Evolutionary conservation across 2,888 invertebrate species (phyloP), one percentile per base, ranked within the genome.

Genomic region (Dolichopus griseipennis): DNA sequence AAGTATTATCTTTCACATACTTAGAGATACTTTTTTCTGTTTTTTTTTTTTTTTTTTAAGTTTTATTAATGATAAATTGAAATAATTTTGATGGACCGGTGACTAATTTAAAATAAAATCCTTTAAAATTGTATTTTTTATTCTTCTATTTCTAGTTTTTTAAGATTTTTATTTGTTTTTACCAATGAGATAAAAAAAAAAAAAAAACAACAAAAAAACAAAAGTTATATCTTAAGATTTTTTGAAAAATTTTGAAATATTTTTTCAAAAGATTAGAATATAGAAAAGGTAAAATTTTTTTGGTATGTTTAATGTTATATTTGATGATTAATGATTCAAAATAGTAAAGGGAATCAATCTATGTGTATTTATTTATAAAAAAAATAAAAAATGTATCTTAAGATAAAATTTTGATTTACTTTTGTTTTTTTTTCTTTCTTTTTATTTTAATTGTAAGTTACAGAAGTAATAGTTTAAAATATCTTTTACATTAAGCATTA

Each of bases 21-120:
- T 18, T 52, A 52, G 1, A 37, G 12, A 37, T 37, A 37, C 27
- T 10, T 7, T 37, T n/a, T n/a, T n/a, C n/a, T n/a, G n/a, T n/a
- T n/a, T n/a, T n/a, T n/a, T n/a, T n/a, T n/a, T n/a, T n/a, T n/a
- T 10, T 37, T 10, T 37, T 37, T 37, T 37, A 37, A 37, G 12
- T 52, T 52, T 52, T 52, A 52, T 52, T 52, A 52, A 52, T 52
- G 52, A 52, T n/a, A 18, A 52, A 52, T 52, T 15, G n/a, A 52
- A 52, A 52, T 52, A 15, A n/a, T 52, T 52, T 52, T 52, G 52
- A 52, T 52, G 52, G 52, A 52, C 52, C 52, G n/a, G 52, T 52
- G 52, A 52, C 52, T 52, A 52, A 52, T 52, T 52, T 52, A 15
- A 52, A 52, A 15, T 52, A 52, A 52, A 52, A 18, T 52, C 52